A percentile compares a stretch with the other conserved stretches of the same genome.
These are phyloP conservation scores for Hyles vespertilio DNA, from an alignment of 1,140 invertebrate genomes.

Conservation along the genomic window DNA sequence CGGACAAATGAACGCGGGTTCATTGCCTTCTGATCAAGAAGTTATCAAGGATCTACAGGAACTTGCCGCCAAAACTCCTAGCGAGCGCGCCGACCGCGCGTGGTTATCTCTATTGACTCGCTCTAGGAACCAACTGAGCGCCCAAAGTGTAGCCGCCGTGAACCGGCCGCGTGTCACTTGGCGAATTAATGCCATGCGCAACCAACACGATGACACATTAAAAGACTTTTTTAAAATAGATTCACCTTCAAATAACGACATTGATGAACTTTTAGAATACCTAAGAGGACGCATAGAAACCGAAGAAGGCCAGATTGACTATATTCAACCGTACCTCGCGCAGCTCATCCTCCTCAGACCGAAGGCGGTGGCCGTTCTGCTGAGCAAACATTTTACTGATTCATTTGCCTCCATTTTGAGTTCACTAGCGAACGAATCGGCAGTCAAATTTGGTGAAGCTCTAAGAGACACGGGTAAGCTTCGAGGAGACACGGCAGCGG, in stretches of 20 bases:
- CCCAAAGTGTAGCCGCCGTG: constrained; percentile 24
- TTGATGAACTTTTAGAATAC: constrained; percentile 67
- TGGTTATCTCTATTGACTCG: constrained; percentile 38
- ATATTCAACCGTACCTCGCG: constrained; percentile 33
- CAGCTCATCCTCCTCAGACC: constrained; percentile 44
- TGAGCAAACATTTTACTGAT: constrained; percentile 41
- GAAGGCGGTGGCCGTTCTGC: constrained; percentile 42
- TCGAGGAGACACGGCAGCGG: constrained; percentile 43
- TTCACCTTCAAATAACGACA: constrained; percentile 39
- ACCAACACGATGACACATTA: constrained; percentile 40
- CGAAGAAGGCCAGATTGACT: constrained; percentile 27
- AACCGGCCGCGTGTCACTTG: constrained; percentile 45
- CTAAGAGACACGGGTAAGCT: constrained; percentile 50
- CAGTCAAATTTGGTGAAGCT: constrained; percentile 49
- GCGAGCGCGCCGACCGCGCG: constrained; percentile 49
- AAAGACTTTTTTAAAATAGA: constrained; percentile 55
- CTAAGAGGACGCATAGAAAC: constrained; percentile 42
- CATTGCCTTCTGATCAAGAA: constrained; percentile 49
- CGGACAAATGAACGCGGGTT: constrained; percentile 44
- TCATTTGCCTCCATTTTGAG: constrained; percentile 31
- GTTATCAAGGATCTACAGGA: constrained; percentile 36
- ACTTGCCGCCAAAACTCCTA: constrained; percentile 22
- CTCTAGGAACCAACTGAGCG: constrained; percentile 21
- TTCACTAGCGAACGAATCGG: constrained; percentile 23
- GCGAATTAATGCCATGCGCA: constrained; percentile 37